phyloP scores from a whole-genome alignment of 2,113 vertebrate genomes.

The Dipodomys stephensi region DNA sequence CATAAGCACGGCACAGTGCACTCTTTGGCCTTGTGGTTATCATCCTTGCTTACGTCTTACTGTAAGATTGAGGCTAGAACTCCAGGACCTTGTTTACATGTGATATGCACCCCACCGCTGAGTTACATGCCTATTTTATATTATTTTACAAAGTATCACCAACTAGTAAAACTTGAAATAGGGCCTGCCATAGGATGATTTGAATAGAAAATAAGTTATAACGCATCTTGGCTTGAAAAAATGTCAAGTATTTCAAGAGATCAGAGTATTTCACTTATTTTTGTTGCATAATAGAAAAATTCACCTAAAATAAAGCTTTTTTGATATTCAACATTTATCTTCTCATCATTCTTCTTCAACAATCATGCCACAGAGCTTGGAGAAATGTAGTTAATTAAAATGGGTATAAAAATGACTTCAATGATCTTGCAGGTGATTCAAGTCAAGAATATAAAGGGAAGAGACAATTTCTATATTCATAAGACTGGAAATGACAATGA shows the following conservation, averaged over 20 bases:
- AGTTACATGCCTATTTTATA: neutral
- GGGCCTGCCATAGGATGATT: neutral
- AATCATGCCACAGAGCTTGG: neutral
- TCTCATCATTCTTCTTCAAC: slow-evolving; percentile 20
- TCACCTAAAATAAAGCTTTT: neutral
- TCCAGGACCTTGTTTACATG: neutral
- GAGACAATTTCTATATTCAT: slow-evolving; percentile 1
- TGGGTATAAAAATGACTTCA: neutral
- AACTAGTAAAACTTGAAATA: neutral
- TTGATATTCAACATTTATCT: neutral
- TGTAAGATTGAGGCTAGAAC: neutral
- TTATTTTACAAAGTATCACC: neutral
- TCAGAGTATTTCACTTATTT: too few relatives aligned
- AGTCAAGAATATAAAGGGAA: neutral
- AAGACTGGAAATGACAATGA: neutral
- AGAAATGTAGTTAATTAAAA: slow-evolving; percentile 57
- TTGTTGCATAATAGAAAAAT: neutral
- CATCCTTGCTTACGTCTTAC: neutral
- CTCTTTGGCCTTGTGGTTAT: neutral
- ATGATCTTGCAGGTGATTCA: neutral
- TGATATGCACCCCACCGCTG: neutral
- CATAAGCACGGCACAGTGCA: neutral
- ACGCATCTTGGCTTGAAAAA: neutral
- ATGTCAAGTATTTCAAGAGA: neutral
- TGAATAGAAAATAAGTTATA: neutral